Percentiles rank a stretch among this genome's conserved stretches.
Conservation (phyloP, 2,113 vertebrate species). For the Vanacampus margaritifer region DNA sequence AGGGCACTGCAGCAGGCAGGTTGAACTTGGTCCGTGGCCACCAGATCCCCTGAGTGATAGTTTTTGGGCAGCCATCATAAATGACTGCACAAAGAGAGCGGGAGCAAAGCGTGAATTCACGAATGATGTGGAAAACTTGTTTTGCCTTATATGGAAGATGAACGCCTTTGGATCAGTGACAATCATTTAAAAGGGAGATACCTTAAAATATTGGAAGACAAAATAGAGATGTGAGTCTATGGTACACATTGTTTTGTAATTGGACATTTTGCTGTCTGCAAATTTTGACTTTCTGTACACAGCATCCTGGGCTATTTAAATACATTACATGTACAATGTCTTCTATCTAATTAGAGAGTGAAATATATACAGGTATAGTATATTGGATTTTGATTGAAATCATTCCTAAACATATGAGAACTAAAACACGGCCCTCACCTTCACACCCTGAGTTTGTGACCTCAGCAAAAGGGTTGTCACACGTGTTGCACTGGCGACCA, state of each 20-base stretch:
- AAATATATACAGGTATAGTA: not conserved
- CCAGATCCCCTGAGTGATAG: constrained; percentile 89
- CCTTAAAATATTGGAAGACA: too few species aligned
- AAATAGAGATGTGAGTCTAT: not conserved
- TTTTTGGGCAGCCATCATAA: constrained; percentile 93
- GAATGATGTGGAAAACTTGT: not conserved
- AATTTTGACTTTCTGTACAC: too few species aligned
- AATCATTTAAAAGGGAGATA: not conserved
- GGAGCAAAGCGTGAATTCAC: not conserved
- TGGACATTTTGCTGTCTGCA: too few species aligned
- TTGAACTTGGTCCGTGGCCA: constrained; percentile 97
- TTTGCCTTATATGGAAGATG: constrained; percentile 12
- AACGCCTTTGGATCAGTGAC: not conserved
- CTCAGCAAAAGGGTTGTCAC: constrained; percentile 94
- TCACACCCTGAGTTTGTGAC: constrained; percentile 91
- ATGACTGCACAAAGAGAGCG: constrained; percentile 76
- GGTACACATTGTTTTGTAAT: too few species aligned
- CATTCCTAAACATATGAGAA: not conserved
- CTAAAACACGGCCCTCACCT: constrained; percentile 67
- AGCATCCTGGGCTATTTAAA: too few species aligned
- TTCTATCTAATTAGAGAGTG: not conserved
- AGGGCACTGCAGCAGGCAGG: constrained; percentile 82
- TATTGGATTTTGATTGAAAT: not conserved
- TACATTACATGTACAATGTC: too few species aligned
- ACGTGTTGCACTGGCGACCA: constrained; percentile 91